Base-by-base conservation (phyloP, 2,113 vertebrate genomes). In the Sminthopsis crassicaudata region DNA sequence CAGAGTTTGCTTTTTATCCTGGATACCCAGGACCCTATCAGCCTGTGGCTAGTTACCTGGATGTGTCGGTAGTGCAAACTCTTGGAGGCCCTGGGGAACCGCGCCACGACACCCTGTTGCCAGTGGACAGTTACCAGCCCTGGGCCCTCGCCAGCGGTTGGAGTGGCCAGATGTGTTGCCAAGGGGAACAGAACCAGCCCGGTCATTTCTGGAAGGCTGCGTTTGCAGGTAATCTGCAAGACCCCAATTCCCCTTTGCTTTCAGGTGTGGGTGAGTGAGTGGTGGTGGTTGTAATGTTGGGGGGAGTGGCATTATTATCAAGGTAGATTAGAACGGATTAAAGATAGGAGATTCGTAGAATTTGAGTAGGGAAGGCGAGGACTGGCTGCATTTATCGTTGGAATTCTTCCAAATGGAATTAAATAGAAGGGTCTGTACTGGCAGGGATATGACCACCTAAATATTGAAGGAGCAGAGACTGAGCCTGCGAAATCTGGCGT, bases 1-100 rank as follows among this genome's bases (percentile, higher is more conserved):
- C 99, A 42, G 99, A 99, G 97, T 99, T 99, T 97, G 99, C 99
- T 5, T 99, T 99, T 94, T 99, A 99, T 96, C 99, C 99, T 54
- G 98, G 99, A 48, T 99, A 99, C 95, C 99, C 99, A 0, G 98
- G 98, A 46, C 99, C 99, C 0, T 99, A 99, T 97, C 99, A 99
- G 97, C 99, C 99, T 60, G 98, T 99, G 98, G 98, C 99, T 90
- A 99, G 99, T 91, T 99, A 99, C 98, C 98, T 99, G 98, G 99
- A 99, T 95, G 99, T 99, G 96, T 99, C 99, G 0, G 99, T 99
- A 95, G 99, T 99, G 46, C 99, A 99, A 95, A 99, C 99, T 1
- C 95, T 99, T 27, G 98, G 98, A 0, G 98, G 98, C 1, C 95
- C 98, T 0, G 99, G 98, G 0, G 99, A 99, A 92, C 98, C 99